These are phyloP conservation scores for Pardalotus punctatus DNA, from an alignment of 2,113 vertebrate genomes.

Conservation along the genomic window DNA sequence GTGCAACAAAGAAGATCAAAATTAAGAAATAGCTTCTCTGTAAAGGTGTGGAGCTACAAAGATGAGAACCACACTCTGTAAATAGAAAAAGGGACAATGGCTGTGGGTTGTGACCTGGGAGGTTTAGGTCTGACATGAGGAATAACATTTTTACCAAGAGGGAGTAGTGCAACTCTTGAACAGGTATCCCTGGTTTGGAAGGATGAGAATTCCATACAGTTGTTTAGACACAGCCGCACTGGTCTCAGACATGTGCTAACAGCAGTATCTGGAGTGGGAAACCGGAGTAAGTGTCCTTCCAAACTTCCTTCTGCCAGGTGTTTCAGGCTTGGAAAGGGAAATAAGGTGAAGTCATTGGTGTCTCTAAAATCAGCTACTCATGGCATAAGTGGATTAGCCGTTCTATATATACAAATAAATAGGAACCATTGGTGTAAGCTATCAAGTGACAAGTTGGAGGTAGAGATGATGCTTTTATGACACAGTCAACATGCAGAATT, in stretches of 20 bases:
- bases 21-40: not conserved
- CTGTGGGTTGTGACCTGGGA: not conserved
- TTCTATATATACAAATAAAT: not conserved
- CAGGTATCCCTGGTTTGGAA: not conserved
- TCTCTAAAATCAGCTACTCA: not conserved
- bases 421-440: not conserved
- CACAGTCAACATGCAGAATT: not conserved
- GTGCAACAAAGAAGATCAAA: not conserved
- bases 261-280: not conserved
- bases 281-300: not conserved
- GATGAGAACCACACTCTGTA: not conserved
- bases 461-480: not conserved
- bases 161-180: not conserved
- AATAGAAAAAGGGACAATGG: not conserved
- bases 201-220: not conserved
- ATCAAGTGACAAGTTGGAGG: not conserved
- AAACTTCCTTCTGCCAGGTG: not conserved
- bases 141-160: not conserved
- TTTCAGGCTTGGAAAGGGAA: not conserved
- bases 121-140: not conserved
- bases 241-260: not conserved
- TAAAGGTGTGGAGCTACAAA: not conserved
- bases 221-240: not conserved
- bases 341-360: not conserved
- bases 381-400: not conserved